Percentiles rank a stretch among this genome's conserved stretches.
Evolutionary conservation across 2,113 vertebrate species (phyloP).

Genomic region (Nothocercus julius): DNA sequence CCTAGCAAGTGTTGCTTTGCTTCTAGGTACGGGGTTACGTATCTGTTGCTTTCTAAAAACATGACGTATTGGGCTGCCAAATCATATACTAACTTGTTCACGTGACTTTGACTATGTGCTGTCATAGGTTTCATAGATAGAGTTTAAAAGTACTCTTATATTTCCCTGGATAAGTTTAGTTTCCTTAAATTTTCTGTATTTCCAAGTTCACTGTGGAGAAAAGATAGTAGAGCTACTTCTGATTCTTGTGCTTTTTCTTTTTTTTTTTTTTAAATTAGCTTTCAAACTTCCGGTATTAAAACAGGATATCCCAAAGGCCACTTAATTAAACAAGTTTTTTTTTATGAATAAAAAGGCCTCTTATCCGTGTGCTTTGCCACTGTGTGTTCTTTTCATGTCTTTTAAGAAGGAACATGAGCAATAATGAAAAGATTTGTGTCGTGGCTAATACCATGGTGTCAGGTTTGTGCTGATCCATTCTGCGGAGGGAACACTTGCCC

Average conservation of each 20-base stretch:
- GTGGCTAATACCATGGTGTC: background rate
- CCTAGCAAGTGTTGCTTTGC: background rate
- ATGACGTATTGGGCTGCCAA: rapidly evolving
- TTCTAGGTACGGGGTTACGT: background rate
- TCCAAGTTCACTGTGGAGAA: background rate
- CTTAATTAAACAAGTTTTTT: background rate
- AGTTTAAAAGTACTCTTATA: background rate
- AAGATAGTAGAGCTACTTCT: background rate
- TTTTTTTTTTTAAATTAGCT: background rate
- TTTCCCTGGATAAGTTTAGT: background rate
- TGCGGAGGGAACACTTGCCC: background rate
- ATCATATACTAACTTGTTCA: rapidly evolving
- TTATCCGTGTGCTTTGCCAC: background rate
- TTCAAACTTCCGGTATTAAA: background rate
- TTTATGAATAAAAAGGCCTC: background rate
- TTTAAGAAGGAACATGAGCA: background rate
- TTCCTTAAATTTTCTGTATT: background rate
- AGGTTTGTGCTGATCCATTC: background rate
- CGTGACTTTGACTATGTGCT: background rate
- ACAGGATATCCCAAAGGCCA: background rate
- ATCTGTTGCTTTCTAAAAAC: background rate
- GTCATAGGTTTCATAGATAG: rapidly evolving
- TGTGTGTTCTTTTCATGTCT: background rate
- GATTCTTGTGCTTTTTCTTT: background rate
- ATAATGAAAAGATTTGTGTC: background rate